Percentiles rank a stretch among this genome's conserved stretches.
These are phyloP conservation scores for Lacerta bilineata DNA, from an alignment of 2,797 vertebrate species.

Conservation along the genomic window DNA sequence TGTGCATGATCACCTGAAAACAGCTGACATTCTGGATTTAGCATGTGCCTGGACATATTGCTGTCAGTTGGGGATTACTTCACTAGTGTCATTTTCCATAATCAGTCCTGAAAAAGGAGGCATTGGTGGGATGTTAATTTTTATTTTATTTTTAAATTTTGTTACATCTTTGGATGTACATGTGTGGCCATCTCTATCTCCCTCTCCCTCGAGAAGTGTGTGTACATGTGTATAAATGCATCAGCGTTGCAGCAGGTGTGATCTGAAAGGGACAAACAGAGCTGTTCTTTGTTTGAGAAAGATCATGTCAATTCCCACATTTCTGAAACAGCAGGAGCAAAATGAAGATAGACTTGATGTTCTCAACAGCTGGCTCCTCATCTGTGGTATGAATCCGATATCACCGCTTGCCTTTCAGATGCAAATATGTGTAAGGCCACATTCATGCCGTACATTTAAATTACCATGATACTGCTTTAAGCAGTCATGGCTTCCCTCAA, in stretches of 20 bases:
- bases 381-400: background rate
- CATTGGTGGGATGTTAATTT: background rate
- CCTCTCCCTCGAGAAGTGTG: background rate
- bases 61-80: slow-evolving; percentile 2
- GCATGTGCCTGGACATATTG: background rate
- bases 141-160: background rate
- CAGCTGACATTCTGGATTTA: slow-evolving; percentile 13
- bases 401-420: background rate
- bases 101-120: background rate
- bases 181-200: background rate
- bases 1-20: slow-evolving; percentile 21
- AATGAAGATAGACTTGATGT: background rate
- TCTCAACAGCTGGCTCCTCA: background rate
- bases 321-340: background rate
- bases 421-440: background rate
- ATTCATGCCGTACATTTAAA: too few species aligned
- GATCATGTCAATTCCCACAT: background rate
- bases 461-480: too few species aligned
- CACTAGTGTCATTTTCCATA: background rate
- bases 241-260: background rate
- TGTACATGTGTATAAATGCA: too few species aligned
- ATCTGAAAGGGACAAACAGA: background rate
- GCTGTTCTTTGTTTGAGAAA: background rate
- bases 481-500: too few species aligned
- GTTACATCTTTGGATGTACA: background rate